Evolutionary conservation across 2,888 invertebrate genomes (phyloP).

Genomic region (Lithophane ornitopus): DNA sequence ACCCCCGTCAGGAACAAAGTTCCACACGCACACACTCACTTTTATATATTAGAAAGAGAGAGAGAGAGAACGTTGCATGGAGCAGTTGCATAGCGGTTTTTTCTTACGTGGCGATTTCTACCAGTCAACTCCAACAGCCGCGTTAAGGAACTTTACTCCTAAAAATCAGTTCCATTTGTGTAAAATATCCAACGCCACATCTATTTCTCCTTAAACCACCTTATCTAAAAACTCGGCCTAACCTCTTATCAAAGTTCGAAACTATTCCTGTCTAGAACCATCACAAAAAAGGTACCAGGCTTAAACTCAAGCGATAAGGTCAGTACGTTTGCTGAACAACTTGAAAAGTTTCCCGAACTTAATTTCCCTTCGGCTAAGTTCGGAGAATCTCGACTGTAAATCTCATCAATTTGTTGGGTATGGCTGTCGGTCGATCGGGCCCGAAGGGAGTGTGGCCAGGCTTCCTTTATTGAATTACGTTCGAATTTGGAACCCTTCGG

Average conservation of each 20-base stretch:
- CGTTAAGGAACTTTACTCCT: not conserved
- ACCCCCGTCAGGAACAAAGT: not conserved
- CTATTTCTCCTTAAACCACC: not conserved
- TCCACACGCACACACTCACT: not conserved
- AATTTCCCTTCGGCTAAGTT: constrained; percentile 87
- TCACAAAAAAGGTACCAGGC: constrained; percentile 63
- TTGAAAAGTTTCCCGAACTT: constrained; percentile 83
- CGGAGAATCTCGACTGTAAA: constrained; percentile 84
- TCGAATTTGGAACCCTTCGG: constrained; percentile 73
- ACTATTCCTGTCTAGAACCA: constrained; percentile 55
- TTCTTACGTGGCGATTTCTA: not conserved
- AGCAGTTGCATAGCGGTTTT: not conserved
- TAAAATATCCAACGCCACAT: not conserved
- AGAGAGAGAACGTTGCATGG: not conserved
- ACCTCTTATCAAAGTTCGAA: constrained; percentile 54
- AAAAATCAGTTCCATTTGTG: not conserved
- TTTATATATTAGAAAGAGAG: not conserved
- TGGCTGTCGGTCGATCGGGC: constrained; percentile 73
- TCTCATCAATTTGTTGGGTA: constrained; percentile 87
- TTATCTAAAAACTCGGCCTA: constrained; percentile 31
- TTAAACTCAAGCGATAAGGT: constrained; percentile 75
- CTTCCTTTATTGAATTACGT: constrained; percentile 84
- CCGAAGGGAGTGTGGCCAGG: constrained; percentile 76
- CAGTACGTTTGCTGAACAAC: constrained; percentile 76
- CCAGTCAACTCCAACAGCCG: not conserved